Evolutionary conservation across 2,888 invertebrate genomes (phyloP).

Genomic region (Scaeva pyrastri): DNA sequence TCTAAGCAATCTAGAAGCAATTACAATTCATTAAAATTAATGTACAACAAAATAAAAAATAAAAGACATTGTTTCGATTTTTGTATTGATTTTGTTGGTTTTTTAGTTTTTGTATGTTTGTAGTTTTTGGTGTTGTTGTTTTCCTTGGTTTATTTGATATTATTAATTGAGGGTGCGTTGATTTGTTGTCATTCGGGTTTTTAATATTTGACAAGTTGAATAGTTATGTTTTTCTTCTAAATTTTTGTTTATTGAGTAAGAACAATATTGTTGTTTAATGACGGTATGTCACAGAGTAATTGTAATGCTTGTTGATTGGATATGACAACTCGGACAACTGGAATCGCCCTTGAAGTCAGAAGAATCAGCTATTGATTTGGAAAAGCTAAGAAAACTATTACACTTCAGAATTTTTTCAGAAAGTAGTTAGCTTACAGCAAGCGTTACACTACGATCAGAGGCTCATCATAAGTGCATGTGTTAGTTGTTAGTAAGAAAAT

Average conservation of each 20-base stretch:
- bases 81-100: constrained; percentile 59
- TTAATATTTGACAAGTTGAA: constrained; percentile 55
- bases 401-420: no score
- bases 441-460: no score
- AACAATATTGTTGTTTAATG: neutral
- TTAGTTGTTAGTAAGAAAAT: no score
- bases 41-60: constrained; percentile 32
- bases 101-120: constrained; percentile 50
- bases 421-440: no score
- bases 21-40: constrained; percentile 73
- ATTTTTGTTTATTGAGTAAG: constrained; percentile 23
- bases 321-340: no score
- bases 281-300: neutral
- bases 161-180: constrained; percentile 47
- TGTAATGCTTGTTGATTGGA: neutral
- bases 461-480: no score
- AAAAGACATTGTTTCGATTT: constrained; percentile 66
- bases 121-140: neutral
- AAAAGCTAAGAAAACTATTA: no score
- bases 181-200: constrained; percentile 61
- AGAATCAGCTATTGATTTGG: no score
- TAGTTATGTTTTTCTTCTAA: neutral
- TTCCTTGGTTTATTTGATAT: constrained; percentile 6
- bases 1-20: constrained; percentile 69
- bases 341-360: no score